Base-by-base conservation (phyloP, 1,140 invertebrate genomes). In the Cotesia typhae region DNA sequence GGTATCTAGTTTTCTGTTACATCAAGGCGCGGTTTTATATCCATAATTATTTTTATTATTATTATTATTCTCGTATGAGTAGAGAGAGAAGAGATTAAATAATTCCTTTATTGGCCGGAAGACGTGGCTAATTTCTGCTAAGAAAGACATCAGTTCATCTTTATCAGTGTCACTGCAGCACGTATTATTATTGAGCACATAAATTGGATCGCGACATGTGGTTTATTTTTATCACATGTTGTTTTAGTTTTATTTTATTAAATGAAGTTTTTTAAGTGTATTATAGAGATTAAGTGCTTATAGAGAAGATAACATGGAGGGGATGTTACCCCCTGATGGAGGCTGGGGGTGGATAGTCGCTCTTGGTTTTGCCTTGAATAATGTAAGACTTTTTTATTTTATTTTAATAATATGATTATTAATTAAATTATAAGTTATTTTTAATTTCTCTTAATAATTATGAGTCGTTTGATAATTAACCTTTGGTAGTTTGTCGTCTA, bases 271-370 rank as follows among this genome's bases (percentile, higher is more conserved):
- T 12, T 17, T 28, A 53, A 51, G 53, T 28, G 65, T 28, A 51
- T 20, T 17, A 59, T n/a, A 12, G 1, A 41, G n/a, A 28, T 14
- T 14, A 14, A 14, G 14, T 14, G 47, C 38, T 41, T 41, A 52
- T 68, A n/a, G 71, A 28, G 64, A 67, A 64, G 37, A 51, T 28
- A 64, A 53, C 1, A 28, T 28, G 9, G 65, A 74, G 63, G 75
- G 73, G 74, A 68, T 78, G 14, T 79, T 78, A 61, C 79, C 91
- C 6, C 91, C 91, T 0, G 91, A 92, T 74, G 91, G 90, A 28
- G 88, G 88, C 20, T 92, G 90, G 90, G 91, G 91, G 5, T 90
- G 91, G 78, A 78, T 89, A 3, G 84, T 92, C 37, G 89, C 89
- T 73, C 82, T 90, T 52, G 90, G 88, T 61, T 88, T 88, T 75